These are phyloP conservation scores for Gallinago media DNA, from an alignment of 2,113 vertebrate species.

Conservation along the genomic window DNA sequence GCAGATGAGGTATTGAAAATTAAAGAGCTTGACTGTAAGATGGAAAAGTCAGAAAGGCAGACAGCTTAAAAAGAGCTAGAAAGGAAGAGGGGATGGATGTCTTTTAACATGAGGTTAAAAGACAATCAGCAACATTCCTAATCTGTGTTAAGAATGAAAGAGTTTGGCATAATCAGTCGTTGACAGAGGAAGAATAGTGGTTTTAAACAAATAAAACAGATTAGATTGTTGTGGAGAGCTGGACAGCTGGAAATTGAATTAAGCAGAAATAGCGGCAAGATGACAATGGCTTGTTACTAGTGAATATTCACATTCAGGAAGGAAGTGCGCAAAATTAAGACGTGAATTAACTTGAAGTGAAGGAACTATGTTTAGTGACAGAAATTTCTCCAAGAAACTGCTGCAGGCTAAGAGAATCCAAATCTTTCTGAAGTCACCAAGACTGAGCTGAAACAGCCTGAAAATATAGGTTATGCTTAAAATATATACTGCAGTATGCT, in stretches of 20 bases:
- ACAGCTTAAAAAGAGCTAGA: not conserved
- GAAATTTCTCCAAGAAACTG: not conserved
- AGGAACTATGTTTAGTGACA: not conserved
- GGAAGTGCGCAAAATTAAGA: slow-evolving; percentile 41
- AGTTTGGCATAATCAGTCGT: not conserved
- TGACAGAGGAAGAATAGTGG: not conserved
- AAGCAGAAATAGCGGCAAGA: not conserved
- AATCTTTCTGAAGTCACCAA: not conserved
- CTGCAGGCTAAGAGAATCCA: not conserved
- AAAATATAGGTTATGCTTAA: not conserved
- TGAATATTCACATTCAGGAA: slow-evolving; percentile 57
- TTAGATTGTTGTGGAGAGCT: not conserved
- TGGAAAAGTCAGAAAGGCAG: not conserved
- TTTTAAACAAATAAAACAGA: not conserved
- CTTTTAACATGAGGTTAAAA: not conserved
- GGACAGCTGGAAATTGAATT: slow-evolving; percentile 38
- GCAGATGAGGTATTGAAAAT: not conserved
- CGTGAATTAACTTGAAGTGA: slow-evolving; percentile 36
- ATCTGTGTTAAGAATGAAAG: not conserved
- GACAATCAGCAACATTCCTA: not conserved
- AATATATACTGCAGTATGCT: not conserved
- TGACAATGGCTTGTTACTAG: slow-evolving; percentile 28
- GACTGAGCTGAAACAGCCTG: not conserved
- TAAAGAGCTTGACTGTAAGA: not conserved
- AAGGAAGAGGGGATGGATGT: not conserved